These are phyloP conservation scores for Drosophila jambulina DNA, from an alignment of 1,140 invertebrate species.

Conservation along the genomic window DNA sequence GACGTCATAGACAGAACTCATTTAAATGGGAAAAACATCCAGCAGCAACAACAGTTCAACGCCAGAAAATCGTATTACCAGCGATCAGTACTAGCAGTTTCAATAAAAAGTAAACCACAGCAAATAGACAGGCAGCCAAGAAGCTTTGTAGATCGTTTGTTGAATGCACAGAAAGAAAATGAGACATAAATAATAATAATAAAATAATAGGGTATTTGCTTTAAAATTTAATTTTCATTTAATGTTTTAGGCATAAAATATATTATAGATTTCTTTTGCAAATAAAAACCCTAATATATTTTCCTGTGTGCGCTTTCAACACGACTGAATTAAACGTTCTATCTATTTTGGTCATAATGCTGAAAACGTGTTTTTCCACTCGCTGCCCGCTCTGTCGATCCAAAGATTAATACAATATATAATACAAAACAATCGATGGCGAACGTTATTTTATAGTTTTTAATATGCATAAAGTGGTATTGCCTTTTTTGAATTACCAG, in stretches of 20 bases:
- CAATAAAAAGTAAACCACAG: slow-evolving; percentile 30
- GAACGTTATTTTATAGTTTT: slow-evolving; percentile 63
- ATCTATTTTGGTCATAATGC: slow-evolving; percentile 61
- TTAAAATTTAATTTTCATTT: neutral
- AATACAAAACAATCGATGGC: slow-evolving; percentile 68
- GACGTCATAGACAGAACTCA: slow-evolving; percentile 79
- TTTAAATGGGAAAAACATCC: slow-evolving; percentile 64
- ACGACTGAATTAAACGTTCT: slow-evolving; percentile 15
- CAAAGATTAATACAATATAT: slow-evolving; percentile 50
- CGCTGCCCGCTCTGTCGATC: slow-evolving; percentile 11
- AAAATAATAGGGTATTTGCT: neutral
- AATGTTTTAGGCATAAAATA: neutral
- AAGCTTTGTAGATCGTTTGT: slow-evolving; percentile 27
- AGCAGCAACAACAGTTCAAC: slow-evolving; percentile 33
- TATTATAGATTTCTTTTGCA: neutral
- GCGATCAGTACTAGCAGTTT: slow-evolving; percentile 18
- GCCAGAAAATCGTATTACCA: slow-evolving; percentile 16
- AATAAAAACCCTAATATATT: neutral
- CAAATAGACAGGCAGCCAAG: slow-evolving; percentile 22
- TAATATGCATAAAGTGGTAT: slow-evolving; percentile 80
- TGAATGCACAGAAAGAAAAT: slow-evolving; percentile 8
- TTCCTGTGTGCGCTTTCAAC: slow-evolving; percentile 3
- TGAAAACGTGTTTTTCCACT: slow-evolving; percentile 69
- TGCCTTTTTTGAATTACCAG: slow-evolving; percentile 60
- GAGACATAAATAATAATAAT: neutral